Base-by-base conservation (phyloP, 2,113 vertebrate species). In the Notothenia rossii region DNA sequence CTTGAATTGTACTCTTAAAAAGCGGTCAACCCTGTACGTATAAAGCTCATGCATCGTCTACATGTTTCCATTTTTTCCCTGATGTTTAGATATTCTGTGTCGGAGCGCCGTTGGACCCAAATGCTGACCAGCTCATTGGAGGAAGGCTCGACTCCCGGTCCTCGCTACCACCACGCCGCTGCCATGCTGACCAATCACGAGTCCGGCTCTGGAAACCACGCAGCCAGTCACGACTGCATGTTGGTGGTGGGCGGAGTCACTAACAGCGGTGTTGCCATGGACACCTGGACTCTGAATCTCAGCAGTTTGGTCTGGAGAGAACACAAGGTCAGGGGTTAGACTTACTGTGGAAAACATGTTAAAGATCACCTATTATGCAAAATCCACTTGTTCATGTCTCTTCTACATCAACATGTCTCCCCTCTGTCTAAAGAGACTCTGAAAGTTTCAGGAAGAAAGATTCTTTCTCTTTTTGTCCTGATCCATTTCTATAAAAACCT, bases 261-360 rank as follows among this genome's bases (percentile, higher is more conserved):
- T 0, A 93, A 92, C 13, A 89, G 78, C 0, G 96, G 96, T 0
- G 92, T 97, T 48, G 87, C 94, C 79, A 94, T 88, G 56, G 97
- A 97, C 79, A 96, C 96, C 51, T 98, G 97, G 97, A 91, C 96
- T 85, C 95, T 98, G 43, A 97, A 98, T 89, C 95, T 98, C 20
- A 96, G 95, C 79, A 97, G 96, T 70, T 91, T 97, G 73, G 94
- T 97, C 77, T 98, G 97, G 97, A 95, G 93, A 48, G 95, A 96
- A 69, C 95, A 96, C 82, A 95, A 95, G 95, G 97, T 97, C 14
- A 86, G 40, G 29, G 2, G 11, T 58, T 54, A 7, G 12, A 80
- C 17, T 61, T 58, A 17, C 60, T 3, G 1, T 20, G 2, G 5
- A 75, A 73, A 68, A 62, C 55, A 59, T 25, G 1, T 2, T 50